A percentile compares a stretch with the other conserved stretches of the same genome.
These are phyloP conservation scores for Tychaedon coryphoeus DNA, from an alignment of 2,113 vertebrate genomes.

Conservation along the genomic window DNA sequence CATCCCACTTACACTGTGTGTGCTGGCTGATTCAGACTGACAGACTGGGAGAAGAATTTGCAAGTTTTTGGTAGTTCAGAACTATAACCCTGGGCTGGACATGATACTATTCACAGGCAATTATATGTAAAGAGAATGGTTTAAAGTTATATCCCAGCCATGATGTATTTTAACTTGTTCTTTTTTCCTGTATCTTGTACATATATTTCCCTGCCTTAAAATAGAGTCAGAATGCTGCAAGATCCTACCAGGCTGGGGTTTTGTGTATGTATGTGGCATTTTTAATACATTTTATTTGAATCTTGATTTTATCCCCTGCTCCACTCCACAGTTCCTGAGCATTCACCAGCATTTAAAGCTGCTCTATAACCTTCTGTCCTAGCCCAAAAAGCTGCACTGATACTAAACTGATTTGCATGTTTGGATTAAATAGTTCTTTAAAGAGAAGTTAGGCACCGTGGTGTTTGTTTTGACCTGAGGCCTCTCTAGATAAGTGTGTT, in stretches of 20 bases:
- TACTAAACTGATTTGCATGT: background rate
- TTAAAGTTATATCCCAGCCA: background rate
- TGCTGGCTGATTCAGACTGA: background rate
- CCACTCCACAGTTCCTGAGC: accelerated
- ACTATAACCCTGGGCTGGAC: background rate
- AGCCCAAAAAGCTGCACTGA: background rate
- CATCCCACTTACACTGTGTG: background rate
- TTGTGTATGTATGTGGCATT: background rate
- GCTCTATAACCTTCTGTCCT: background rate
- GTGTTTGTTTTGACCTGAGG: background rate
- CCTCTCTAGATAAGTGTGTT: background rate
- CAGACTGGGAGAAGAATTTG: background rate
- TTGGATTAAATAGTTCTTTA: background rate
- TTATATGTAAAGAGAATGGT: background rate
- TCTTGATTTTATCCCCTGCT: background rate
- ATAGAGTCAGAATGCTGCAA: background rate
- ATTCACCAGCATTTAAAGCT: background rate
- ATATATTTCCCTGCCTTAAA: background rate
- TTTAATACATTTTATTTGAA: background rate
- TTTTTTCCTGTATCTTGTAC: background rate
- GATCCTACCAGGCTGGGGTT: background rate
- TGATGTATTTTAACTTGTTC: background rate
- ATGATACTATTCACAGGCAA: background rate
- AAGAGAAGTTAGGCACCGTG: background rate
- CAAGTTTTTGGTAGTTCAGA: background rate